These are phyloP conservation scores for Ennomos fuscantarius DNA, from an alignment of 2,888 invertebrate species.

Conservation along the genomic window DNA sequence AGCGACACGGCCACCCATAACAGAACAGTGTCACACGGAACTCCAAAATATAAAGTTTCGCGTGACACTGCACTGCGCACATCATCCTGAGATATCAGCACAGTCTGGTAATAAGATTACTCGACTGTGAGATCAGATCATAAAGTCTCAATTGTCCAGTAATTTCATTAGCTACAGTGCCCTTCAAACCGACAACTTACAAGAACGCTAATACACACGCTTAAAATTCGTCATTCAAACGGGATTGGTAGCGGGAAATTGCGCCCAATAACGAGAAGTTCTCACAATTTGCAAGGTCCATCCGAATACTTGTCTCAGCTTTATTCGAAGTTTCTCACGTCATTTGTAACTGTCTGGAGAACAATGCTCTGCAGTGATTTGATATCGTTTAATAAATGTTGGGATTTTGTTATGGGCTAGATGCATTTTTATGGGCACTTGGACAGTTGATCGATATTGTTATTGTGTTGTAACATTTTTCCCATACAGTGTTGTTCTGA, in stretches of 20 bases:
- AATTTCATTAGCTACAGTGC: too few relatives aligned
- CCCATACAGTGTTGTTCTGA: constrained; percentile 2
- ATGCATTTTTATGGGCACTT: constrained; percentile 16
- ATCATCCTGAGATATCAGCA: too few relatives aligned
- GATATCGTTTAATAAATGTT: constrained; percentile 59
- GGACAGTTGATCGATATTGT: constrained; percentile 28
- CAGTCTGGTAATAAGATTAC: too few relatives aligned
- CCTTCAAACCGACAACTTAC: too few relatives aligned
- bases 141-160: too few relatives aligned
- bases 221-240: constrained; percentile 31
- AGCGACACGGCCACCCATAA: too few relatives aligned
- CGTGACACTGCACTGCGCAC: too few relatives aligned
- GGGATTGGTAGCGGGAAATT: constrained; percentile 48
- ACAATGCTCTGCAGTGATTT: constrained; percentile 70
- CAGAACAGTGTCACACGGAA: too few relatives aligned
- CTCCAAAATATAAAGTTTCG: too few relatives aligned
- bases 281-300: constrained; percentile 55
- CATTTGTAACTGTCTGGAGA: constrained; percentile 42
- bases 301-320: constrained; percentile 43
- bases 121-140: too few relatives aligned
- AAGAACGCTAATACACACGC: too few relatives aligned
- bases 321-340: constrained; percentile 39
- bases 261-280: constrained; percentile 49
- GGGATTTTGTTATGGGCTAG: constrained; percentile 46
- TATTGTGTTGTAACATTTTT: constrained; percentile 18